Evolutionary conservation across 1,140 invertebrate genomes (phyloP).

Genomic region (Aphis gossypii): DNA sequence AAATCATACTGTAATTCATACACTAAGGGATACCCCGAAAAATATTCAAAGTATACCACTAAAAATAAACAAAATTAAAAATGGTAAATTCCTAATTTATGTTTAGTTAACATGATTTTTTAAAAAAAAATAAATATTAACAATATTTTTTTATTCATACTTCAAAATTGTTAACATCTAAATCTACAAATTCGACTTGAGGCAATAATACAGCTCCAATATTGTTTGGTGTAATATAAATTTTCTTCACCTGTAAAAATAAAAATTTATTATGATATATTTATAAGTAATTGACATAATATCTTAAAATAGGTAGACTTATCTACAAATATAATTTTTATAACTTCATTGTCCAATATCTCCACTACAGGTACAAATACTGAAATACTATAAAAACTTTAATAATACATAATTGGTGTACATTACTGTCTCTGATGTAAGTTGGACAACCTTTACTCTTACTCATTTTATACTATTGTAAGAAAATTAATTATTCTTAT

Average conservation of each 20-base stretch:
- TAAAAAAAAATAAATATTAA: not conserved
- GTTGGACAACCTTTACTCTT: too few relatives aligned
- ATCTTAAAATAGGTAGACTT: too few relatives aligned
- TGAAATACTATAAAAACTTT: too few relatives aligned
- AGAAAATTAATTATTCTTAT: too few relatives aligned
- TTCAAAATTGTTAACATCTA: conserved; percentile 74
- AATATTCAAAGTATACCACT: not conserved
- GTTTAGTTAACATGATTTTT: not conserved
- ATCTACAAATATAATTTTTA: too few relatives aligned
- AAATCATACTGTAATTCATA: too few relatives aligned
- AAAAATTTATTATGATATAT: not conserved
- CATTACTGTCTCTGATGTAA: too few relatives aligned
- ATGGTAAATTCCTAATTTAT: not conserved
- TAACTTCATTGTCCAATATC: too few relatives aligned
- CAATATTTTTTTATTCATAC: conserved; percentile 66
- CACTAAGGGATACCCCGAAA: not conserved
- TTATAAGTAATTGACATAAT: too few relatives aligned
- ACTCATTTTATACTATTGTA: too few relatives aligned
- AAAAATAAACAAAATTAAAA: not conserved
- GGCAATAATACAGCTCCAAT: conserved; percentile 76
- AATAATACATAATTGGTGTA: too few relatives aligned
- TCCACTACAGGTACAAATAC: too few relatives aligned
- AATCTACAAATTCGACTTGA: conserved; percentile 72
- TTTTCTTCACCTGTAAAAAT: conserved; percentile 68
- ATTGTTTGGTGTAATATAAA: conserved; percentile 91